Conservation (phyloP, 2,888 invertebrate species). For the Latrodectus hesperus region DNA sequence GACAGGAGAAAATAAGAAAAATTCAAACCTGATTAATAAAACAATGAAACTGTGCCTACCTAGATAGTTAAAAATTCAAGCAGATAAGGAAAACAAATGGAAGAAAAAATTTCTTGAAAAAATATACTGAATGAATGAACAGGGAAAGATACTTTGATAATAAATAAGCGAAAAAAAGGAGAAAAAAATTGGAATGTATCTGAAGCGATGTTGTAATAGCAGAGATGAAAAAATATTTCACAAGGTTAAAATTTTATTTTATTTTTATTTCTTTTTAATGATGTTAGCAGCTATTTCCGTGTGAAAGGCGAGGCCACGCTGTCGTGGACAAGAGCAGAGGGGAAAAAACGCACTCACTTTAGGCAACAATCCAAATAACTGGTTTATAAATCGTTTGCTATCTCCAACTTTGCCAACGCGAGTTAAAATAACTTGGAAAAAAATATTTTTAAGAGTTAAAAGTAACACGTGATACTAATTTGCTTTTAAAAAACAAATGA, state of each 20-base stretch:
- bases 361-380: conserved; percentile 48
- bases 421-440: not conserved
- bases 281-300: not conserved
- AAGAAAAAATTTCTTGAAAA: not conserved
- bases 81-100: not conserved
- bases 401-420: not conserved
- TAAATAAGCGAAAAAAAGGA: not conserved
- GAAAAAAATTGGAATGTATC: conserved; percentile 25
- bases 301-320: conserved; percentile 23
- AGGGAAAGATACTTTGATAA: conserved; percentile 20
- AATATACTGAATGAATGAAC: not conserved
- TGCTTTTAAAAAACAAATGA: too few species aligned
- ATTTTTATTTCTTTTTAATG: conserved; percentile 8
- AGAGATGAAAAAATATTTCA: conserved; percentile 32
- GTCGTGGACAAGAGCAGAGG: conserved; percentile 3
- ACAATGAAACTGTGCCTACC: too few species aligned
- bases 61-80: too few species aligned
- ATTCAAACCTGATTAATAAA: too few species aligned
- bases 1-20: too few species aligned
- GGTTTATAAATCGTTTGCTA: not conserved
- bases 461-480: too few species aligned
- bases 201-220: conserved; percentile 45
- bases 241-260: conserved; percentile 54
- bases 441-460: too few species aligned
- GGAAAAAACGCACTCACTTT: conserved; percentile 6